phyloP scores from a whole-genome alignment of 2,113 vertebrate species.

The Pseudopipra pipra region DNA sequence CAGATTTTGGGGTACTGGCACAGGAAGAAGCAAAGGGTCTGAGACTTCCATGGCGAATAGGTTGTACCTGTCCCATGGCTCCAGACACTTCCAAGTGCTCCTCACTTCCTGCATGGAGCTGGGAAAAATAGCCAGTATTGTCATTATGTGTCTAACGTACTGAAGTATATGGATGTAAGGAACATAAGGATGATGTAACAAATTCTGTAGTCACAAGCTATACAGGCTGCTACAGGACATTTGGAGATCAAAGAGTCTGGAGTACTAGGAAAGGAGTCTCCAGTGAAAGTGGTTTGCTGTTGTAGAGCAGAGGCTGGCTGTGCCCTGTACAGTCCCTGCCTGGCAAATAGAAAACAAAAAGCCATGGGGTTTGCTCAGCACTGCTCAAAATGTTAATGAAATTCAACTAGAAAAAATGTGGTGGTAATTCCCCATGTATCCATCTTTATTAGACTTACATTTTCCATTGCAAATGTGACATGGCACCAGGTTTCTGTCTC shows the following conservation, averaged over 20 bases:
- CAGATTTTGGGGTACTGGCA: accelerated
- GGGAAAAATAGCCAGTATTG: not conserved
- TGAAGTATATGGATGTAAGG: not conserved
- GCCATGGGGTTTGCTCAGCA: not conserved
- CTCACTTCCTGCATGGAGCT: not conserved
- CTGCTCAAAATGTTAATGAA: not conserved
- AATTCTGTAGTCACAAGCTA: not conserved
- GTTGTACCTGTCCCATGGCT: not conserved
- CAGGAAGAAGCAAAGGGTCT: not conserved
- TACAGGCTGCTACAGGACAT: not conserved
- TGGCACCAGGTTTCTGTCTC: not conserved
- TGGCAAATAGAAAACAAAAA: not conserved
- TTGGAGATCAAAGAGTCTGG: not conserved
- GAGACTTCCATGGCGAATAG: not conserved
- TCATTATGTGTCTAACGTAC: not conserved
- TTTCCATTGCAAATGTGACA: not conserved
- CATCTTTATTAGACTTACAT: not conserved
- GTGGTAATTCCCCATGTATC: not conserved
- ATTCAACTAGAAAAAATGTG: not conserved
- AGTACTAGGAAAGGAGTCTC: not conserved
- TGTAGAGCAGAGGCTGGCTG: not conserved
- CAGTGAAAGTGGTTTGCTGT: not conserved
- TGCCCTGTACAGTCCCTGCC: not conserved
- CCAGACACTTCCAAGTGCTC: accelerated
- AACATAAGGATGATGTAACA: not conserved